phyloP scores from a whole-genome alignment of 2,797 vertebrate species.

The Crenichthys baileyi region DNA sequence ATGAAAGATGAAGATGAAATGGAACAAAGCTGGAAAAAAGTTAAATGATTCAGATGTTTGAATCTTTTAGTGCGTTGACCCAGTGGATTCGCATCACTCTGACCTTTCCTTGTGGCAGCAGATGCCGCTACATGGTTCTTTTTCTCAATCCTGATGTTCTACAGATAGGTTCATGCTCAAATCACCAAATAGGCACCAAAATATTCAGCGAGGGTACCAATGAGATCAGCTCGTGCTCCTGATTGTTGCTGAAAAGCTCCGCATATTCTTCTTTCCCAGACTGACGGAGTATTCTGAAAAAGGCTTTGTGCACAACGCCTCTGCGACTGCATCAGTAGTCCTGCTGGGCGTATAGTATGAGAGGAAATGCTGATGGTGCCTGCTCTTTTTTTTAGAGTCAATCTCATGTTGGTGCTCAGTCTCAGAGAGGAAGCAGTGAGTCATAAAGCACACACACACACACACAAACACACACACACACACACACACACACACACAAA shows the following conservation, averaged over 20 bases:
- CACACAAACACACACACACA: too few species aligned
- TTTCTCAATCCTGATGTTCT: constrained; percentile 34
- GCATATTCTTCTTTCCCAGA: constrained; percentile 3
- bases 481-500: constrained; percentile 14
- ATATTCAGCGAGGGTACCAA: constrained; percentile 19
- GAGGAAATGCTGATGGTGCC: constrained; percentile 72
- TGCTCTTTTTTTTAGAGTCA: constrained; percentile 79
- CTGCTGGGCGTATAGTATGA: constrained; percentile 56
- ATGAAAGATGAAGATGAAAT: too few species aligned
- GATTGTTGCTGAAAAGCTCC: constrained; percentile 14
- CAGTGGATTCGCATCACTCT: constrained; percentile 62
- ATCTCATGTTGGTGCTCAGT: constrained; percentile 71
- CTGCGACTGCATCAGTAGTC: constrained; percentile 45
- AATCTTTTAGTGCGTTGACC: constrained; percentile 66
- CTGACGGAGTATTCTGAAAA: constrained; percentile 42
- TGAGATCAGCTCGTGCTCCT: constrained; percentile 23
- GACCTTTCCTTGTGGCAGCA: constrained; percentile 67
- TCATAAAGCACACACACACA: constrained; percentile 54
- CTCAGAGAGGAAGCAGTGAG: constrained; percentile 71
- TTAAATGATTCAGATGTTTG: constrained; percentile 51
- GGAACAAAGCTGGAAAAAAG: constrained; percentile 44
- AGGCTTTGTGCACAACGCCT: constrained; percentile 43
- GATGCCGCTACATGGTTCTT: constrained; percentile 51
- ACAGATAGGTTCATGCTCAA: constrained; percentile 20
- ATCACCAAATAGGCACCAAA: constrained; percentile 40